Evolutionary conservation across 35 echinoderm and acorn worm genomes (phyloP), one percentile per base, ranked within the genome.

Genomic region (Acanthaster planci): DNA sequence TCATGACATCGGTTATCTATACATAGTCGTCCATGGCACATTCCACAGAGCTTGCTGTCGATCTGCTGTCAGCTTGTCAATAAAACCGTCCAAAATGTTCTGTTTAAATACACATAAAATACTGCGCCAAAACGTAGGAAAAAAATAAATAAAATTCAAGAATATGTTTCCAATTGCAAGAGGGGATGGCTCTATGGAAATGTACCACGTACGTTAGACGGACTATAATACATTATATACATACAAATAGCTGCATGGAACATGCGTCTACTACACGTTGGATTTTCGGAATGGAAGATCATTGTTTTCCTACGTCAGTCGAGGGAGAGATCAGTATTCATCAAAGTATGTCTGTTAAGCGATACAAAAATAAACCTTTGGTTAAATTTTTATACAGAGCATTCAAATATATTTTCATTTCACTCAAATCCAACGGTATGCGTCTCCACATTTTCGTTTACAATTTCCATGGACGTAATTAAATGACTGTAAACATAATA

Each of bases 331-430:
- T 72, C 18, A 31, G 64, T 29, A 14, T 72, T 72, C 64, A 34
- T 72, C 64, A 72, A 72, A 72, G 34, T 72, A 14, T 12, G 42
- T 47, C 42, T 4, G 22, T 72, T 31, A 26, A 72, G 64, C 64
- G 64, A 72, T 72, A 72, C 64, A 72, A 72, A 72, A 72, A 72
- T 72, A 72, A 72, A 72, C 64, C 64, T 72, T 72, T 72, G 64
- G 34, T 72, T 72, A 72, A 26, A 27, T 72, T 72, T 72, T 72
- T 72, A 72, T 72, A 72, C 64, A 72, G 64, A 72, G 64, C 64
- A 72, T 26, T 72, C 64, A 72, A 72, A 72, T 72, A 72, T 72
- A 72, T 72, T 10, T 72, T 72, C 42, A 72, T 72, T 72, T 72
- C 34, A 72, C 18, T 72, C 26, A 21, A 72, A 72, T 72, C 23